Evolutionary conservation across 2,888 invertebrate genomes (phyloP).

Genomic region (Lymantria dispar): DNA sequence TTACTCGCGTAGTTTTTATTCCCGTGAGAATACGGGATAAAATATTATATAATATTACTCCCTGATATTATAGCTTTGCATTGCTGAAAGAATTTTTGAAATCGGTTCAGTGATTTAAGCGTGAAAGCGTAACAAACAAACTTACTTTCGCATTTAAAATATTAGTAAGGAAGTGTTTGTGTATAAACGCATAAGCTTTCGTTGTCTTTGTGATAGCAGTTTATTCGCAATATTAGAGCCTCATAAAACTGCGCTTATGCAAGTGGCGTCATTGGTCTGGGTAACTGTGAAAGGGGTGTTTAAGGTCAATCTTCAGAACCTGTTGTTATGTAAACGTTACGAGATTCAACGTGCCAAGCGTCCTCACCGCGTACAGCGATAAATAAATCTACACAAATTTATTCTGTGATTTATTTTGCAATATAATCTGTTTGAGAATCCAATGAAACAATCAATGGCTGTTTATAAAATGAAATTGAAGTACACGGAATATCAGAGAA

Average conservation of each 20-base stretch:
- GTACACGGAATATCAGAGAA: no score
- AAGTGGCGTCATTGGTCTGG: conserved; percentile 15
- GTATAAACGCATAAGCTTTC: no score
- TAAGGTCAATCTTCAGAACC: conserved; percentile 8
- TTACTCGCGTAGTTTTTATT: no score
- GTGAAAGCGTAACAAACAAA: no score
- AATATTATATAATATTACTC: no score
- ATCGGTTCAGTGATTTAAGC: no score
- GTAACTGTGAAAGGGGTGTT: conserved; percentile 10
- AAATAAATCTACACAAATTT: not conserved
- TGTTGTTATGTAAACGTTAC: conserved; percentile 11
- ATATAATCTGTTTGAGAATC: not conserved
- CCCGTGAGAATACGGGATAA: no score
- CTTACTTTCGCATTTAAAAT: no score
- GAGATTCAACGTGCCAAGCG: not conserved
- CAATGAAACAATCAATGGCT: not conserved
- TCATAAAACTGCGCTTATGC: conserved; percentile 10
- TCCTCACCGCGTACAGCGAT: not conserved
- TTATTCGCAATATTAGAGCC: not conserved
- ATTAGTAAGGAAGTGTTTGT: no score
- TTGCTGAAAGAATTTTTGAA: no score
- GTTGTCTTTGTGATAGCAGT: no score
- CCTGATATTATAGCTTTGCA: no score
- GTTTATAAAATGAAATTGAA: not conserved
- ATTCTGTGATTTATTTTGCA: not conserved